Base-by-base conservation (phyloP, 2,888 invertebrate genomes). In the Stenoptilia bipunctidactyla region DNA sequence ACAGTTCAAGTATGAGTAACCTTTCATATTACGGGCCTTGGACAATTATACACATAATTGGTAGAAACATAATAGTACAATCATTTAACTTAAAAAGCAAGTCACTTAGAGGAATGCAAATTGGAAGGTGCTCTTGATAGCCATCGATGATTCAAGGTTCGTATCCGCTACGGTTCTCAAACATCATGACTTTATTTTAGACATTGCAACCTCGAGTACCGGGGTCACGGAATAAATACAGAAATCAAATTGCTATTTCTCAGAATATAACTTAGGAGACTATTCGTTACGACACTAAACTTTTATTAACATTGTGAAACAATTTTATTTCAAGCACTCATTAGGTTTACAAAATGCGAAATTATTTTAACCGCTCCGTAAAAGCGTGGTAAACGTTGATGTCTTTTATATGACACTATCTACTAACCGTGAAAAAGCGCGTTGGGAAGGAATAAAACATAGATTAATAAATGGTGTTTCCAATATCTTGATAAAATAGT, bases 91-190 rank as follows among this genome's bases (percentile, higher is more conserved):
- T 40, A 30, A 34, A 25, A 43, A 43, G 35, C 36, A 46, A 40
- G 38, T 13, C 13, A 42, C 50, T 43, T 50, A 61, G 65, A 66
- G 68, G 66, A 68, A 69, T 69, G 53, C 61, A 51, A 62, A 59
- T 64, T 51, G n/a, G 30, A 30, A 30, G 54, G 56, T 52, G 73
- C 66, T 76, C 73, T 69, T 70, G 72, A 70, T 71, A 62, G 56
- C 64, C 63, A 69, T 73, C 69, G 60, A 72, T 67, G 56, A 59
- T 48, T 61, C 70, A 77, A 80, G 76, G 77, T 63, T 58, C 46
- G 48, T 45, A 46, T 58, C 51, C 52, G 55, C 59, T 58, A 58
- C 61, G 58, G 60, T 55, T 56, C 50, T 59, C 56, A 55, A 58
- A 52, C 53, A 54, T 58, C 53, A 59, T 58, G 61, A 62, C 56